Percentiles rank a stretch among this genome's conserved stretches.
phyloP scores from a whole-genome alignment of 2,113 vertebrate species.

The Rhinoderma darwinii region DNA sequence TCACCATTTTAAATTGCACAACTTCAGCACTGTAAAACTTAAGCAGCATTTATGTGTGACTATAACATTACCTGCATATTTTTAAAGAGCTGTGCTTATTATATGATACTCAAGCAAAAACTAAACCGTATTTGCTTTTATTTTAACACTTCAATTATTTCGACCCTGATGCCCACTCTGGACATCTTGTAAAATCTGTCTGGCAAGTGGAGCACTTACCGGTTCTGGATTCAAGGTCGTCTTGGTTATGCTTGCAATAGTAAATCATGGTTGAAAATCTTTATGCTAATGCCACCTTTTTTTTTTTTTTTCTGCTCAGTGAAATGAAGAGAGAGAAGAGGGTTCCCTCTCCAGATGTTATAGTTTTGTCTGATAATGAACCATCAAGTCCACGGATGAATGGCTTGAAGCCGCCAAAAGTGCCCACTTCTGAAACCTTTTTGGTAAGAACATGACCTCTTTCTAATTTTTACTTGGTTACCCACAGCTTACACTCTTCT shows the following conservation, averaged over 20 bases:
- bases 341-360: conserved; percentile 83
- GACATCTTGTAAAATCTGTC: no score
- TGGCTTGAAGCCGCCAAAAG: conserved; percentile 79
- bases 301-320: conserved; percentile 65
- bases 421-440: conserved; percentile 86
- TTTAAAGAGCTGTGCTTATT: no score
- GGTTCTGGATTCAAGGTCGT: no score
- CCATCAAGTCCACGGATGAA: conserved; percentile 90
- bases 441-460: conserved; percentile 77
- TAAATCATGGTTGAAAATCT: not conserved
- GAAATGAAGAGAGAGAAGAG: conserved; percentile 84
- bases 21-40: no score
- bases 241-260: not conserved
- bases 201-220: no score
- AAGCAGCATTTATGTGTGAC: no score
- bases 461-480: not conserved
- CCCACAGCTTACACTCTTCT: not conserved
- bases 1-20: no score
- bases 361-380: conserved; percentile 92
- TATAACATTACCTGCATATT: no score
- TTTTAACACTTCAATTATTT: not conserved
- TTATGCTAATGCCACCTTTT: not conserved
- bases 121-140: not conserved
- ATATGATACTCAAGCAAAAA: no score
- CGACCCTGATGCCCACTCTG: not conserved